Evolutionary conservation across 2,888 invertebrate genomes (phyloP).

Genomic region (Zelleria hepariella): DNA sequence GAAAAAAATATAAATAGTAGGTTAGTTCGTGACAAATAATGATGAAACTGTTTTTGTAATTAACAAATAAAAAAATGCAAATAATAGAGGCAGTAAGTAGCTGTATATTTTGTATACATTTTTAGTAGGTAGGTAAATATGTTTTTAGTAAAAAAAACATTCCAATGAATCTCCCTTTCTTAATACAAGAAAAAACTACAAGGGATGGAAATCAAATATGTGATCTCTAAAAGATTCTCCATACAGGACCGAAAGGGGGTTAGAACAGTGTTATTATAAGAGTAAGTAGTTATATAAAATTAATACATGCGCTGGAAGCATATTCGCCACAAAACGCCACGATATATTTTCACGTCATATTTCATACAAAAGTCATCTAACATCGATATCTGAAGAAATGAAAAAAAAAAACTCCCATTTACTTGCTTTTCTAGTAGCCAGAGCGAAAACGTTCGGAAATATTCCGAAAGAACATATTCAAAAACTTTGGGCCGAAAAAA

Average conservation of each 20-base stretch:
- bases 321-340: conserved; percentile 22
- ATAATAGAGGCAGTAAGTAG: too few relatives aligned
- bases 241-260: conserved; percentile 43
- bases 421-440: conserved; percentile 71
- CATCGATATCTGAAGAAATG: too few relatives aligned
- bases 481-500: conserved; percentile 12
- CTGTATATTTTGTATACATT: too few relatives aligned
- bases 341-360: conserved; percentile 12
- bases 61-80: conserved; percentile 6
- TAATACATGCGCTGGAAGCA: conserved; percentile 56
- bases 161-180: conserved; percentile 61
- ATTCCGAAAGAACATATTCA: too few relatives aligned
- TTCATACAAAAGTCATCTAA: neutral
- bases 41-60: conserved; percentile 11
- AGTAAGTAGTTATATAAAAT: conserved; percentile 14
- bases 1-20: conserved; percentile 9
- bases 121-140: too few relatives aligned
- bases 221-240: conserved; percentile 45
- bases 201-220: conserved; percentile 9
- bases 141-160: conserved; percentile 21
- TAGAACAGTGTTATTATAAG: conserved; percentile 16
- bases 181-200: conserved; percentile 28
- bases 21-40: too few relatives aligned
- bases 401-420: conserved; percentile 34
- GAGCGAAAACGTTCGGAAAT: conserved; percentile 60